Evolutionary conservation across 2,888 invertebrate genomes (phyloP), one percentile per base, ranked within the genome.

Genomic region (Macroteleia sp.): DNA sequence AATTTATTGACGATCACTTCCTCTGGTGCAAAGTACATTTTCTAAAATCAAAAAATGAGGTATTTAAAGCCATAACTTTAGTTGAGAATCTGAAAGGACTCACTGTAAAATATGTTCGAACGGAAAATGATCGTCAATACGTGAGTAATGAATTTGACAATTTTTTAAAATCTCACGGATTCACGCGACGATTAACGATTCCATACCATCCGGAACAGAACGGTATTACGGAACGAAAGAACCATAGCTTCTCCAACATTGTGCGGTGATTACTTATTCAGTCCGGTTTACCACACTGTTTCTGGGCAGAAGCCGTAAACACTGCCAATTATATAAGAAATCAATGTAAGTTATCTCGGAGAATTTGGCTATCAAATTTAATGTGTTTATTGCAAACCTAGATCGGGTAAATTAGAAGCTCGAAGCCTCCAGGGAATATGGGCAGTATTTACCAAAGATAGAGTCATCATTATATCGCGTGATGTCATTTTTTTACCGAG

Each of bases 261-360:
- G 64, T 41, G 10, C 42, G 79, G 25, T 79, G 77, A 22, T 20
- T 76, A 54, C 30, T 83, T 19, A 25, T 79, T 6, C 71, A 84
- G 36, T 66, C 81, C 9, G 73, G 67, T 10, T 54, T 84, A 12
- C 50, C 78, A 17, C 48, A 57, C 19, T 34, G 64, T 14, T 81
- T 84, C 28, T 83, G 83, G 82, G 81, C 82, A 10, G 81, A 85
- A 54, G 83, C 84, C 20, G 66, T 82, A 5, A 73, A 67, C 12
- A 79, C 83, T 20, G 82, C 83, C 4, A 76, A 71, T n/a, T 73
- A 80, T 39, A 20, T 81, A 22, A 64, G 64, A 48, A 86, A 50
- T n/a, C 10, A 10, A 30, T 10, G 30, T 30, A 30, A 30, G 30
- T 30, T 30, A 30, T 10, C 10, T 10, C 30, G 30, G 10, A n/a